Evolutionary conservation across 2,888 invertebrate species (phyloP).

Genomic region (Apamea sordens): DNA sequence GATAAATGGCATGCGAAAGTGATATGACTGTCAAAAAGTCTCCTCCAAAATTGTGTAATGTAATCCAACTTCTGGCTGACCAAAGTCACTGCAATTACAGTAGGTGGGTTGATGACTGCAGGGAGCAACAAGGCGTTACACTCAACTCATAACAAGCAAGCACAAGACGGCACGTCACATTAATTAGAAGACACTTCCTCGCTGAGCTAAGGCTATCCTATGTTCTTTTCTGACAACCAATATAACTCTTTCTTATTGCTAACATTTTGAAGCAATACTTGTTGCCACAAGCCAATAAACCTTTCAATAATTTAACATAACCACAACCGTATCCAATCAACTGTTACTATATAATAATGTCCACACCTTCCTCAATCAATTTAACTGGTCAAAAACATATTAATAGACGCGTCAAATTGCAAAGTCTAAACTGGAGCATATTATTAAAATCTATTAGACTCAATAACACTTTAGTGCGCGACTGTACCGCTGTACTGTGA

Average conservation of each 20-base stretch:
- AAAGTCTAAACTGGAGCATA: constrained; percentile 30
- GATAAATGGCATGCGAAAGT: neutral
- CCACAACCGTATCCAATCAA: constrained; percentile 3
- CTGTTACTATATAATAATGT: constrained; percentile 37
- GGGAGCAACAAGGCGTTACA: neutral
- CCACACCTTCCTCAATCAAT: constrained; percentile 32
- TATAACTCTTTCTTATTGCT: neutral
- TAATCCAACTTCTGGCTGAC: neutral
- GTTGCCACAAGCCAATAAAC: constrained; percentile 18
- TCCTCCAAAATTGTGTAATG: neutral
- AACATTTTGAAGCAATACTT: neutral
- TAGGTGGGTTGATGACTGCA: neutral
- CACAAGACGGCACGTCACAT: too few species aligned
- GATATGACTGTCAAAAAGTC: neutral
- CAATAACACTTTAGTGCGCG: constrained; percentile 66
- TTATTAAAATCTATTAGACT: constrained; percentile 50
- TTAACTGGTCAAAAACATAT: constrained; percentile 29
- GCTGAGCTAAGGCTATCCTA: neutral
- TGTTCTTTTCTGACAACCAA: neutral
- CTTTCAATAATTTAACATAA: constrained; percentile 16
- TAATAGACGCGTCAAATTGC: constrained; percentile 30
- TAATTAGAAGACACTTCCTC: neutral
- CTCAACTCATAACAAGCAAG: neutral
- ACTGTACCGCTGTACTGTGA: constrained; percentile 84
- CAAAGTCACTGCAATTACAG: neutral